A percentile compares a stretch with the other conserved stretches of the same genome.
Evolutionary conservation across 2,888 invertebrate species (phyloP).

Genomic region (Chydorus sphaericus): DNA sequence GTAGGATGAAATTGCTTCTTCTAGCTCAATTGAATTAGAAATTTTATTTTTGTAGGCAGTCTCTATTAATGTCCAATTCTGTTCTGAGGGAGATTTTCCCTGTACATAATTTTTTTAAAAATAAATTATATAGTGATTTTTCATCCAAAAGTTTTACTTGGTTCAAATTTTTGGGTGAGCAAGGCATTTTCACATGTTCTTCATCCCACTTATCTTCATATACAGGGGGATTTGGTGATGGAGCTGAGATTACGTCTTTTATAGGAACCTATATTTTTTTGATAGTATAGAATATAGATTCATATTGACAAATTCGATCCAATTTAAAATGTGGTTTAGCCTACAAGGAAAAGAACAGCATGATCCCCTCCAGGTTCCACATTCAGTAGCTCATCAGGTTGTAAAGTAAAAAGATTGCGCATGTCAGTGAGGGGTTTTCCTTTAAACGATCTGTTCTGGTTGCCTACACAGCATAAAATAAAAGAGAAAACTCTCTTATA

Average conservation of each 20-base stretch:
- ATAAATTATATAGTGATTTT: not conserved
- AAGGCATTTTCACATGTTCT: constrained; percentile 71
- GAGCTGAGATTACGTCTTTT: constrained; percentile 24
- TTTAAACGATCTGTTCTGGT: not conserved
- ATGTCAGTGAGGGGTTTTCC: not conserved
- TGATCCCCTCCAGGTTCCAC: not conserved
- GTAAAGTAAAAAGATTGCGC: not conserved
- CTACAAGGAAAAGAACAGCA: not conserved
- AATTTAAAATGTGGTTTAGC: too few relatives aligned
- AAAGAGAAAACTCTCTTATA: too few relatives aligned
- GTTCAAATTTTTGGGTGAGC: constrained; percentile 59
- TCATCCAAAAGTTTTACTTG: constrained; percentile 34
- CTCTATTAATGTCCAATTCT: constrained; percentile 28
- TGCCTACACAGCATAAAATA: too few relatives aligned
- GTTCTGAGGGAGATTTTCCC: constrained; percentile 18
- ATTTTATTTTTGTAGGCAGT: constrained; percentile 22
- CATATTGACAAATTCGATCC: not conserved
- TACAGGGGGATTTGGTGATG: constrained; percentile 44
- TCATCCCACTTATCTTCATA: constrained; percentile 64
- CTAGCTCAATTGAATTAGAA: constrained; percentile 15
- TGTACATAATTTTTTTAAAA: not conserved
- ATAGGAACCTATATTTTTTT: not conserved
- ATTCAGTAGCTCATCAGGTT: not conserved
- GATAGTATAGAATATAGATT: not conserved
- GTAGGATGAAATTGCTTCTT: constrained; percentile 29